Evolutionary conservation across 1,140 invertebrate species (phyloP).

Genomic region (Papilio dardanus): DNA sequence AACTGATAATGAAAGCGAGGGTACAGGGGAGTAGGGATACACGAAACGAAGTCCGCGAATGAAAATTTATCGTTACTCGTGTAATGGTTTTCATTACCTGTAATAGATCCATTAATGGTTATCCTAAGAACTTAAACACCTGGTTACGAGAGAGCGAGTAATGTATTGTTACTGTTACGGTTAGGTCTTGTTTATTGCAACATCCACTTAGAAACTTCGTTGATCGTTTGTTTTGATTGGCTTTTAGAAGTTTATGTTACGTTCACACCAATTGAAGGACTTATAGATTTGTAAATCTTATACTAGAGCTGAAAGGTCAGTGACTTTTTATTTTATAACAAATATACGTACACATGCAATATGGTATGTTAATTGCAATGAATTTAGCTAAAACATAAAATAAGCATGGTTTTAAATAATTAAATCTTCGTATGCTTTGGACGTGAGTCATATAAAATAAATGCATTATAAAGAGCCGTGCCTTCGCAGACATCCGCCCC

Average conservation of each 20-base stretch:
- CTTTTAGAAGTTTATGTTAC: constrained; percentile 9
- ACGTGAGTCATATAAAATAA: constrained; percentile 17
- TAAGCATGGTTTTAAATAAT: neutral
- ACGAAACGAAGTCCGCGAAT: constrained; percentile 60
- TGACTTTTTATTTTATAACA: neutral
- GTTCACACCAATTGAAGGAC: neutral
- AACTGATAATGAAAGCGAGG: constrained; percentile 75
- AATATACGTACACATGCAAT: neutral
- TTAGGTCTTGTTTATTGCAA: constrained; percentile 36
- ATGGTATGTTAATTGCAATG: neutral
- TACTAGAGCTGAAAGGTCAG: neutral
- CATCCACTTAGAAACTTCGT: constrained; percentile 31
- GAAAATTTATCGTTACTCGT: constrained; percentile 72
- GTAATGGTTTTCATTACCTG: constrained; percentile 66
- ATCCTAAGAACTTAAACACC: constrained; percentile 62
- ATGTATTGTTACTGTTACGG: constrained; percentile 36
- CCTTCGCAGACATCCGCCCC: constrained; percentile 44
- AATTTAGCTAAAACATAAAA: neutral
- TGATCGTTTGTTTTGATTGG: constrained; percentile 26
- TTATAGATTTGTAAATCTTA: neutral
- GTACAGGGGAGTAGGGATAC: constrained; percentile 49
- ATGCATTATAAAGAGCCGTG: neutral
- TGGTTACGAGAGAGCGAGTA: constrained; percentile 45
- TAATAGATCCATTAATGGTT: constrained; percentile 66
- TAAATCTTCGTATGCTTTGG: neutral